phyloP scores from a whole-genome alignment of 2,797 vertebrate species.

The Xiphorhynchus erythropygius region DNA sequence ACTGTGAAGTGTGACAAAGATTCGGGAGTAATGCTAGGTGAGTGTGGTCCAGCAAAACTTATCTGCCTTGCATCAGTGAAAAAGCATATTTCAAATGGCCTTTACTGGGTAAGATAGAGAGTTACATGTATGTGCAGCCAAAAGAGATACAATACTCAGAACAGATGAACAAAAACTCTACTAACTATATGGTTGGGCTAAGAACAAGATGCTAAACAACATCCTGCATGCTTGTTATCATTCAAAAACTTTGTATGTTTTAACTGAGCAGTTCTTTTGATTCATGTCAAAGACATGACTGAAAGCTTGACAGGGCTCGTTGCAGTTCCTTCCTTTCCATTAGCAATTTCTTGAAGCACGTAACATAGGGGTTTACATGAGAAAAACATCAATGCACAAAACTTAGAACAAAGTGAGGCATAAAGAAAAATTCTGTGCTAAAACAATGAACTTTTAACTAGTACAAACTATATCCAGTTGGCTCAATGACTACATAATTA shows the following conservation, averaged over 20 bases:
- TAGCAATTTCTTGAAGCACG: neutral
- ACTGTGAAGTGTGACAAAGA: neutral
- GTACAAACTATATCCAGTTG: neutral
- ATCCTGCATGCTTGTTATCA: neutral
- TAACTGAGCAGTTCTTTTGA: neutral
- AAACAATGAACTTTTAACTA: neutral
- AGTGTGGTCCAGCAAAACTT: neutral
- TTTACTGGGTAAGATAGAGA: neutral
- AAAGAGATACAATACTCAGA: neutral
- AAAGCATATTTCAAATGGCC: neutral
- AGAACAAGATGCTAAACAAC: neutral
- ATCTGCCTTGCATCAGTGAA: neutral
- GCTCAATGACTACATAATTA: neutral
- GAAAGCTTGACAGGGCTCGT: neutral
- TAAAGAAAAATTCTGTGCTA: neutral
- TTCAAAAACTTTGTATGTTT: neutral
- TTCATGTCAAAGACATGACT: neutral
- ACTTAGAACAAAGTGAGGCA: neutral
- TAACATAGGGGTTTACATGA: neutral
- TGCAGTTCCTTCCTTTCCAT: neutral
- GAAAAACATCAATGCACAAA: neutral
- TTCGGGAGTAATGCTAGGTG: neutral
- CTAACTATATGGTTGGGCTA: neutral
- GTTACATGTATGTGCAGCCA: rapidly evolving
- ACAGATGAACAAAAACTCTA: neutral